A percentile compares a stretch with the other conserved stretches of the same genome.
Conservation (phyloP, 2,113 vertebrate species). For the Columba livia region DNA sequence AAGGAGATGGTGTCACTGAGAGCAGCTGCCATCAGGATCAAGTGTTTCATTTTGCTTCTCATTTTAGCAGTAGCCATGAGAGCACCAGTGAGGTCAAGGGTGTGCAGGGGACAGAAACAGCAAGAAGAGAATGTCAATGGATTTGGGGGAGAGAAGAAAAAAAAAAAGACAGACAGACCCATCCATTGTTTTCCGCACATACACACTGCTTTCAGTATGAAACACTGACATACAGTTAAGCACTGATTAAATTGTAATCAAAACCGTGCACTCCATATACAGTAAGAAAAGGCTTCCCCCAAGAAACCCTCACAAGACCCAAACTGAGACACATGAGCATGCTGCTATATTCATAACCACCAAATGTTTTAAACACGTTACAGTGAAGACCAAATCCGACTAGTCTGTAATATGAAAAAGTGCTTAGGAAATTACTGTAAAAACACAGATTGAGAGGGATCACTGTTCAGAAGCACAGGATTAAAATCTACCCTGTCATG, state of each 20-base stretch:
- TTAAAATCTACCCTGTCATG: neutral
- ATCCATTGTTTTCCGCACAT: neutral
- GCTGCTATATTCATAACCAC: neutral
- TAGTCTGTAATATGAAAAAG: neutral
- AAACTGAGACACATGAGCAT: neutral
- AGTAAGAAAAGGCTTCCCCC: neutral
- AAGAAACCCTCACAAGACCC: neutral
- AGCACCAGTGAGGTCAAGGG: neutral
- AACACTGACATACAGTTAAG: neutral
- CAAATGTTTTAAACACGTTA: neutral
- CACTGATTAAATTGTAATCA: neutral
- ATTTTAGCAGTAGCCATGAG: neutral
- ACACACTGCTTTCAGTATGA: neutral
- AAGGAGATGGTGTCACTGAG: neutral
- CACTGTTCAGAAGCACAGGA: neutral
- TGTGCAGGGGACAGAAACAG: neutral
- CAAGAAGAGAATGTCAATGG: fast-evolving
- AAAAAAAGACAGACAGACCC: neutral
- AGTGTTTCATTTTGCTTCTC: neutral
- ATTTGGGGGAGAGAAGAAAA: neutral
- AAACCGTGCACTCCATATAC: neutral
- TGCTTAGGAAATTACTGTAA: neutral
- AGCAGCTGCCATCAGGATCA: neutral
- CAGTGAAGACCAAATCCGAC: neutral
- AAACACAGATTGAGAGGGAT: neutral